A percentile compares a stretch with the other conserved stretches of the same genome.
These are phyloP conservation scores for Hydrozoanthus tunicans DNA, from an alignment of 64 coral and sea anemone species.

Conservation along the genomic window DNA sequence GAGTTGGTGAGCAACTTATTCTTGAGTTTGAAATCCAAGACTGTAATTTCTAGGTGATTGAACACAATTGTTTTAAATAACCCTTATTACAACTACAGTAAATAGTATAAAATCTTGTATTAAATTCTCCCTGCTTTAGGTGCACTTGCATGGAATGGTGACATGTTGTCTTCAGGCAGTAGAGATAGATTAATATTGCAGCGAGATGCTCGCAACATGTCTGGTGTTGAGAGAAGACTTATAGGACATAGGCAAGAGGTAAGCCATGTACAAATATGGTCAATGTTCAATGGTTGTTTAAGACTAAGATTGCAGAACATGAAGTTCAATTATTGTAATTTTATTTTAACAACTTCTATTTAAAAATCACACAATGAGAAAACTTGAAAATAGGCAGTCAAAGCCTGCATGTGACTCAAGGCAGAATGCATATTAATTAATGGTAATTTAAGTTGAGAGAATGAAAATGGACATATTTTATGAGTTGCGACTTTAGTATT, in stretches of 20 bases:
- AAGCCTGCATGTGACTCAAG: too few relatives aligned
- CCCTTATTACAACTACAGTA: background rate
- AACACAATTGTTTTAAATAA: background rate
- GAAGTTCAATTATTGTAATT: too few relatives aligned
- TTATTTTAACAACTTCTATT: too few relatives aligned
- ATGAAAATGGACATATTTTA: too few relatives aligned
- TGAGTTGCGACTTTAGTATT: too few relatives aligned
- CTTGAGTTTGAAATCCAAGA: background rate
- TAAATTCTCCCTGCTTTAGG: conserved; percentile 26
- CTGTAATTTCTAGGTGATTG: background rate
- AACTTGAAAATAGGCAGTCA: too few relatives aligned
- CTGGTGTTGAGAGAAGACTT: conserved; percentile 76
- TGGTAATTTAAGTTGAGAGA: too few relatives aligned
- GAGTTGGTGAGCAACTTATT: conserved; percentile 80
- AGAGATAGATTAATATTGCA: conserved; percentile 93
- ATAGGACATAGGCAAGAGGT: conserved; percentile 99
- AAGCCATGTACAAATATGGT: background rate
- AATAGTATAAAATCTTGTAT: background rate
- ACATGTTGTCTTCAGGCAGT: conserved; percentile 93
- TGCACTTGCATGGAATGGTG: conserved; percentile 96
- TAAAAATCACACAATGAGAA: too few relatives aligned
- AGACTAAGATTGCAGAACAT: too few relatives aligned
- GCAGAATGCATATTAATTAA: too few relatives aligned
- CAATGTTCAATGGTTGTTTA: too few relatives aligned
- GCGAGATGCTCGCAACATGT: conserved; percentile 76